Conservation (phyloP, 2,888 invertebrate species). For the Horisme vitalbata region DNA sequence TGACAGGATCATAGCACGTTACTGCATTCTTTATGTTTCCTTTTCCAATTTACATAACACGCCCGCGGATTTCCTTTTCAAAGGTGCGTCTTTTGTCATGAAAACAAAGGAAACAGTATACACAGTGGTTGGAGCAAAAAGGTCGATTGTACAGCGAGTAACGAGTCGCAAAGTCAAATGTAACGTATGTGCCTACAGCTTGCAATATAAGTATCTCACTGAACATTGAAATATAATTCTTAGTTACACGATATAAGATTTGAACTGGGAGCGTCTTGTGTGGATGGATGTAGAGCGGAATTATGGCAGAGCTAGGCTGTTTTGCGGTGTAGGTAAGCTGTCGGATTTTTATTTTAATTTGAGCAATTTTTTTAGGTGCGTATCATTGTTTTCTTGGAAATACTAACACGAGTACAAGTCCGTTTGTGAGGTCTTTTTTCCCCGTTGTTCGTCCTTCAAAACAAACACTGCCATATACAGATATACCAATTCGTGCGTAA, state of each 20-base stretch:
- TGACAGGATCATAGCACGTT: slow-evolving; percentile 31
- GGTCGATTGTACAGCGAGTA: slow-evolving; percentile 48
- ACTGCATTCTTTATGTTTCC: slow-evolving; percentile 39
- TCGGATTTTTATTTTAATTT: slow-evolving; percentile 24
- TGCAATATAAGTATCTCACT: slow-evolving; percentile 9
- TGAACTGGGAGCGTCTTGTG: not conserved
- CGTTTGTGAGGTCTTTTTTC: no score
- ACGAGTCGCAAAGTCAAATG: slow-evolving; percentile 46
- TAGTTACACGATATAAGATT: slow-evolving; percentile 2
- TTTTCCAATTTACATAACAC: slow-evolving; percentile 69
- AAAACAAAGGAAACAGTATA: slow-evolving; percentile 63
- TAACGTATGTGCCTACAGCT: slow-evolving; percentile 27
- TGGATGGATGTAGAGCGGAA: slow-evolving; percentile 15
- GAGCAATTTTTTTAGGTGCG: slow-evolving; percentile 16
- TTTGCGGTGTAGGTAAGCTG: slow-evolving; percentile 22
- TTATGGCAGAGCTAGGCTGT: slow-evolving; percentile 25
- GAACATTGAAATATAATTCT: slow-evolving; percentile 8
- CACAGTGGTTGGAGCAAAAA: slow-evolving; percentile 47
- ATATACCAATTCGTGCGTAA: no score
- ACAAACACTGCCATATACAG: no score
- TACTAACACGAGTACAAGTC: no score
- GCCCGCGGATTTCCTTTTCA: slow-evolving; percentile 63
- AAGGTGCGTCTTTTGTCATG: slow-evolving; percentile 68
- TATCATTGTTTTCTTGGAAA: not conserved
- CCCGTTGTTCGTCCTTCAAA: no score